Evolutionary conservation across 2,113 vertebrate genomes (phyloP).

Genomic region (Halichoerus grypus): DNA sequence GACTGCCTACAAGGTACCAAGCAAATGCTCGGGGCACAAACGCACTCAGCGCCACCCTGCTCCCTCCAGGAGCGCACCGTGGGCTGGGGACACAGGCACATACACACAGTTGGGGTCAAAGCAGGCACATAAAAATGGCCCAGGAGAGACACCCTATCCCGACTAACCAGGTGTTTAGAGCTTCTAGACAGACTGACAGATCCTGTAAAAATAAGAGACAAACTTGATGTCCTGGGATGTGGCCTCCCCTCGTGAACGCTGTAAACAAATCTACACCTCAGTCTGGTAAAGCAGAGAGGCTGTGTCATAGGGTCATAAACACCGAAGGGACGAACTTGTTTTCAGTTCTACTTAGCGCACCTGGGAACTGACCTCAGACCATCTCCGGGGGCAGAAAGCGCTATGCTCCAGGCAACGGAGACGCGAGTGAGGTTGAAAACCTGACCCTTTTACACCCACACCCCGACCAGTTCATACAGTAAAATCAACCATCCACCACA

Average conservation of each 20-base stretch:
- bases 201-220: neutral
- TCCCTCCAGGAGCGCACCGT: accelerated
- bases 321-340: accelerated
- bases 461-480: accelerated
- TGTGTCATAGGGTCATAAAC: accelerated
- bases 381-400: neutral
- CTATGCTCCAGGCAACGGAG: accelerated
- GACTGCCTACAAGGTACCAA: accelerated
- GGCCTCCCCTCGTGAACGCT: accelerated
- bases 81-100: accelerated
- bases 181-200: neutral
- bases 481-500: neutral
- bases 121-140: too few relatives aligned
- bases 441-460: neutral
- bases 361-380: neutral
- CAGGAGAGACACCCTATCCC: neutral
- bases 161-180: too few relatives aligned
- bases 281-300: accelerated
- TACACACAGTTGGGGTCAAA: too few relatives aligned
- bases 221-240: accelerated
- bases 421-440: too few relatives aligned
- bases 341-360: too few relatives aligned
- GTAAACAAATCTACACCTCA: accelerated
- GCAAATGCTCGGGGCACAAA: accelerated
- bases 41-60: too few relatives aligned